These are phyloP conservation scores for Syrmaticus mikado DNA, from an alignment of 2,113 vertebrate genomes.

Conservation along the genomic window DNA sequence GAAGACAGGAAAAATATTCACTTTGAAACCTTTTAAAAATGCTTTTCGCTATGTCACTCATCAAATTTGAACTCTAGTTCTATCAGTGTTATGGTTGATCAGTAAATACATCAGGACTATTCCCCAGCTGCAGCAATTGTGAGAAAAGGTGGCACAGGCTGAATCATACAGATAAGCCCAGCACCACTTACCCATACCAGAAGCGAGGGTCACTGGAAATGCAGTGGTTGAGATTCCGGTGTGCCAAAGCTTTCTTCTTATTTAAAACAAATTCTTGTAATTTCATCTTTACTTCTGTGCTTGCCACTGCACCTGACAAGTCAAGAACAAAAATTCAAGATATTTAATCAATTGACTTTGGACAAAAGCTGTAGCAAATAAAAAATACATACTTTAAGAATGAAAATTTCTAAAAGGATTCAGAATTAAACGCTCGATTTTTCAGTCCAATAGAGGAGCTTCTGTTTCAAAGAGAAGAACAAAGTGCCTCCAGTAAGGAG, in stretches of 20 bases:
- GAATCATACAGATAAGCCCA: background rate
- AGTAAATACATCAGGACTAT: background rate
- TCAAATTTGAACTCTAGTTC: background rate
- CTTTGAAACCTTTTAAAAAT: background rate
- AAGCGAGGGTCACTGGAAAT: slow-evolving; percentile 92
- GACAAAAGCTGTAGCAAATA: background rate
- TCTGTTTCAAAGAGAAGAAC: background rate
- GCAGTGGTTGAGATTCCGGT: slow-evolving; percentile 95
- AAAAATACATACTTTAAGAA: background rate
- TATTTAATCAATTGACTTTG: background rate
- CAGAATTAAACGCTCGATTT: background rate
- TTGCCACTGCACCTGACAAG: slow-evolving; percentile 92
- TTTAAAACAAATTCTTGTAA: slow-evolving; percentile 97
- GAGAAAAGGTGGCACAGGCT: background rate
- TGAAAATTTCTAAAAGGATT: background rate
- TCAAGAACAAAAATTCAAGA: background rate
- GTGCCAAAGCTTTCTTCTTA: slow-evolving; percentile 97
- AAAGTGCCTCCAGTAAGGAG: background rate
- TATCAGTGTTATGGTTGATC: too few species aligned
- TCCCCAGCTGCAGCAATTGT: background rate
- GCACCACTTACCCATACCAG: slow-evolving; percentile 94
- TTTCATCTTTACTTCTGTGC: slow-evolving; percentile 98
- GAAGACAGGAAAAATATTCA: accelerated
- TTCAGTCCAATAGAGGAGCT: background rate
- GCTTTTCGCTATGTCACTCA: background rate